These are phyloP conservation scores for Physocephala rufipes DNA, from an alignment of 2,888 invertebrate genomes.

Conservation along the genomic window DNA sequence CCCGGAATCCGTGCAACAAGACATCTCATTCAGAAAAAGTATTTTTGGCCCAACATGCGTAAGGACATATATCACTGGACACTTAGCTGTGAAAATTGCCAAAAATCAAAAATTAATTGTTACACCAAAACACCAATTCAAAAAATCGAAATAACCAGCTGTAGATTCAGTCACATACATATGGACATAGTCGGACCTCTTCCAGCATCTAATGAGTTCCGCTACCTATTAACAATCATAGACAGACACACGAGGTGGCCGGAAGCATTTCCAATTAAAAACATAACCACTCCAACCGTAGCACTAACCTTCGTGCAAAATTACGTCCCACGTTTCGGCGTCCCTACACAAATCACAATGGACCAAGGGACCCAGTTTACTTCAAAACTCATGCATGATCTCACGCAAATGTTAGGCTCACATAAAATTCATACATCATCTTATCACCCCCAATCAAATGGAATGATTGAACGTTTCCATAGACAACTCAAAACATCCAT, in stretches of 20 bases:
- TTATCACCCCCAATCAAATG: too few species aligned
- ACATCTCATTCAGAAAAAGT: conserved; percentile 45
- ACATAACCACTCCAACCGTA: conserved; percentile 43
- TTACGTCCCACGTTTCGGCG: conserved; percentile 40
- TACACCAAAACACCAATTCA: conserved; percentile 48
- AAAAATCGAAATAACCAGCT: conserved; percentile 45
- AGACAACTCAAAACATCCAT: too few species aligned
- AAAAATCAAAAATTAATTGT: conserved; percentile 51
- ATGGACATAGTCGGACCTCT: conserved; percentile 57
- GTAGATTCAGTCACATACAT: conserved; percentile 55
- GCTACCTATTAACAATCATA: conserved; percentile 50
- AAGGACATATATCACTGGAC: conserved; percentile 51
- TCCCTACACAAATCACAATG: conserved; percentile 36
- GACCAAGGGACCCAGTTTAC: conserved; percentile 40
- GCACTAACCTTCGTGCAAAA: conserved; percentile 30
- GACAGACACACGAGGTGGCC: conserved; percentile 50
- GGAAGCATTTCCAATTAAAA: conserved; percentile 45
- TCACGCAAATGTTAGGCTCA: conserved; percentile 6
- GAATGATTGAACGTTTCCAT: too few species aligned
- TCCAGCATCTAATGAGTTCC: conserved; percentile 45
- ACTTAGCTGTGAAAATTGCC: conserved; percentile 53
- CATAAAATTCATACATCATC: conserved; percentile 10
- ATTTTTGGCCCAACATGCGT: conserved; percentile 51
- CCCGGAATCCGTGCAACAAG: conserved; percentile 45
- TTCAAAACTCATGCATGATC: background rate